Percentiles rank a stretch among this genome's conserved stretches.
These are phyloP conservation scores for Phocoena sinus DNA, from an alignment of 2,113 vertebrate species.

Conservation along the genomic window DNA sequence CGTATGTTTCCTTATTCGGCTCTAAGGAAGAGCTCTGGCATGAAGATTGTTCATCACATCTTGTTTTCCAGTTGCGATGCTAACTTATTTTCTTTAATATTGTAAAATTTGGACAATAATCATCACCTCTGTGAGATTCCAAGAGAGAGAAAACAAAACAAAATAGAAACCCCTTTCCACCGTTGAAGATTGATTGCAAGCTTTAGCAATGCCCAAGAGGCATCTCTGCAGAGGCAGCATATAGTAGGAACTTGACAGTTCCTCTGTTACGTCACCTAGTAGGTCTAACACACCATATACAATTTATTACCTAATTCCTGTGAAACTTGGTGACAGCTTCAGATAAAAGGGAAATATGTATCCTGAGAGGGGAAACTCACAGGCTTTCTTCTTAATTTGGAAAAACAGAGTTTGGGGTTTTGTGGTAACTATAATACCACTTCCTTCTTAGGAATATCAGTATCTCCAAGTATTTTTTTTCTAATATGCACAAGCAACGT, in stretches of 20 bases:
- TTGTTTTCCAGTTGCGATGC: constrained; percentile 15
- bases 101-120: constrained; percentile 19
- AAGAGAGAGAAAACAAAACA: background rate
- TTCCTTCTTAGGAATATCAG: background rate
- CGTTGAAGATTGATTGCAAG: background rate
- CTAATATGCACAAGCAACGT: background rate
- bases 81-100: constrained; percentile 30
- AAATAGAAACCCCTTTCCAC: constrained; percentile 26
- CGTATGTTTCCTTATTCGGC: background rate
- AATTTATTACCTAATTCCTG: background rate
- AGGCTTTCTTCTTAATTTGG: constrained; percentile 34
- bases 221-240: background rate
- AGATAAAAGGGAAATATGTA: background rate
- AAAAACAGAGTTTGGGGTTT: background rate
- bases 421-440: background rate
- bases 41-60: background rate
- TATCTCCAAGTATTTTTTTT: background rate
- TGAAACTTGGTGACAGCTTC: background rate
- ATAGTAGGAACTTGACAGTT: background rate
- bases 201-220: background rate
- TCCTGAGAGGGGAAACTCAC: background rate
- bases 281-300: background rate
- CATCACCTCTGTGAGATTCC: constrained; percentile 32
- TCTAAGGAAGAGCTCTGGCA: background rate
- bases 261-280: background rate